These are phyloP conservation scores for Brotula barbata DNA, from an alignment of 2,797 vertebrate species.

Conservation along the genomic window DNA sequence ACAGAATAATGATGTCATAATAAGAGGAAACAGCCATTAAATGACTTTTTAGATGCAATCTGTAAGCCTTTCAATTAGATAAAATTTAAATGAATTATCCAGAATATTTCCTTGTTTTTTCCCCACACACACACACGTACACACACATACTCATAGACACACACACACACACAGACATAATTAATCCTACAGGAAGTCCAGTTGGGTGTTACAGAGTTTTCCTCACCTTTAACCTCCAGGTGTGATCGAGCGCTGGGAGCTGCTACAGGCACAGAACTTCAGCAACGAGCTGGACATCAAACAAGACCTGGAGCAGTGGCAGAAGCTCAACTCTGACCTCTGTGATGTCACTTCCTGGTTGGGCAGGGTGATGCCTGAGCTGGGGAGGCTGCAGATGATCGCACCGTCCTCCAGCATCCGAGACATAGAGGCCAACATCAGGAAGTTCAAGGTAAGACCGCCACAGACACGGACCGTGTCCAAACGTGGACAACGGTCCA, in stretches of 20 bases:
- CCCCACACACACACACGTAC: too few species aligned
- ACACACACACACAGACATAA: too few species aligned
- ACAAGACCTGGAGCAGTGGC: conserved; percentile 80
- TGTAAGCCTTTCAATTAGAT: too few species aligned
- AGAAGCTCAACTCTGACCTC: conserved; percentile 85
- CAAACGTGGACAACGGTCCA: too few species aligned
- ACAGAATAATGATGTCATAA: too few species aligned
- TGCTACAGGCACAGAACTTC: conserved; percentile 80
- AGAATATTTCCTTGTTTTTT: too few species aligned
- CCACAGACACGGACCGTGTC: not conserved
- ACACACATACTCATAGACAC: too few species aligned
- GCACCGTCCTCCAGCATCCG: conserved; percentile 68
- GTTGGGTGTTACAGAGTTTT: not conserved
- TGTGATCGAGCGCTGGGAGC: conserved; percentile 91
- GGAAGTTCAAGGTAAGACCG: conserved; percentile 85
- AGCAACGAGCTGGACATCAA: conserved; percentile 67
- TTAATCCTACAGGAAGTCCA: too few species aligned
- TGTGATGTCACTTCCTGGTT: conserved; percentile 84
- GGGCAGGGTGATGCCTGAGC: conserved; percentile 79
- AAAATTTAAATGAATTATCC: too few species aligned
- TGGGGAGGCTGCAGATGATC: conserved; percentile 77
- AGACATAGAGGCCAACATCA: conserved; percentile 78
- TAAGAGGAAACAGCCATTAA: too few species aligned
- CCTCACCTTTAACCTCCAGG: conserved; percentile 66
- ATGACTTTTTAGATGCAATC: too few species aligned